Percentiles rank a stretch among this genome's conserved stretches.
phyloP scores from a whole-genome alignment of 2,113 vertebrate genomes.

The Clarias magur region DNA sequence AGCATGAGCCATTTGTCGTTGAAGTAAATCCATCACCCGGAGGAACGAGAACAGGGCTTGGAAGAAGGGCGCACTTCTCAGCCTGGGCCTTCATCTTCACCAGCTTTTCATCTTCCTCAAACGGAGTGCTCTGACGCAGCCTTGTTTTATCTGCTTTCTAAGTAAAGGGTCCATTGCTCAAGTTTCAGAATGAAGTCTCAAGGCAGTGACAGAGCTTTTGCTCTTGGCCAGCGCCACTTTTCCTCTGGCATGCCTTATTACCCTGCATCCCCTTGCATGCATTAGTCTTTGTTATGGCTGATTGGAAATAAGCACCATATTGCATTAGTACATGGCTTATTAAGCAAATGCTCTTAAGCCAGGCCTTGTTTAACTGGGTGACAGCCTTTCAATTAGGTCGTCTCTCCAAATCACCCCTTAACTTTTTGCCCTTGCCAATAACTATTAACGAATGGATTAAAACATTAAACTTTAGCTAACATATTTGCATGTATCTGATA shows the following conservation, averaged over 20 bases:
- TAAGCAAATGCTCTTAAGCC: constrained; percentile 76
- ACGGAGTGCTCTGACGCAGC: constrained; percentile 19
- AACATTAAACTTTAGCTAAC: constrained; percentile 47
- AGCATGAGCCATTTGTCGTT: constrained; percentile 73
- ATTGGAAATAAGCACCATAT: constrained; percentile 77
- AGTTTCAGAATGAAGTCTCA: constrained; percentile 24
- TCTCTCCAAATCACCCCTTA: constrained; percentile 63
- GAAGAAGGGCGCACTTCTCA: constrained; percentile 46
- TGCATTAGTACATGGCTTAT: constrained; percentile 77
- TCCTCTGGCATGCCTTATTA: constrained; percentile 51
- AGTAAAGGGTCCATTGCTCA: constrained; percentile 28
- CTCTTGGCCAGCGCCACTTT: constrained; percentile 55
- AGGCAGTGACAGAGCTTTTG: constrained; percentile 50
- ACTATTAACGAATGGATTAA: constrained; percentile 56
- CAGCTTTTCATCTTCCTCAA: constrained; percentile 55
- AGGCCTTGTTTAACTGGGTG: constrained; percentile 75
- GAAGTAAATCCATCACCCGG: constrained; percentile 71
- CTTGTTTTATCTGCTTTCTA: constrained; percentile 40
- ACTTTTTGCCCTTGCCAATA: constrained; percentile 67
- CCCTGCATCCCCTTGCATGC: constrained; percentile 66
- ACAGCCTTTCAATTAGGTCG: constrained; percentile 73
- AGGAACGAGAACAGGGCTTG: constrained; percentile 50
- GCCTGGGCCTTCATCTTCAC: constrained; percentile 46
- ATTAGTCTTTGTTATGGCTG: constrained; percentile 76
- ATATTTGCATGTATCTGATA: background rate